These are phyloP conservation scores for Meganola albula DNA, from an alignment of 2,888 invertebrate genomes.

Conservation along the genomic window DNA sequence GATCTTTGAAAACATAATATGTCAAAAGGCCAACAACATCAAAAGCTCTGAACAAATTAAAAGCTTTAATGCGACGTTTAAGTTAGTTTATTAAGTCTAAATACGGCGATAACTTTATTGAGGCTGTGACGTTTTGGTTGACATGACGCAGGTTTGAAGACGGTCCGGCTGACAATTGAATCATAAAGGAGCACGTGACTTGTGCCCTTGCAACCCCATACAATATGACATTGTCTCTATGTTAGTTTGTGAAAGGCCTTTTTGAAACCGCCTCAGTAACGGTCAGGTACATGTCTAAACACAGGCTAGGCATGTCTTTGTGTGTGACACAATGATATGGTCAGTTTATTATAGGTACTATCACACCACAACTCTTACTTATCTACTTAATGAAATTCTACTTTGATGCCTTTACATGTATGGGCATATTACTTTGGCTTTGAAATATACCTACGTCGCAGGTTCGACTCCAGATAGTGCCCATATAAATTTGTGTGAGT, in stretches of 20 bases:
- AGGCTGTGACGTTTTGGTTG: conserved; percentile 34
- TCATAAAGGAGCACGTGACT: conserved; percentile 59
- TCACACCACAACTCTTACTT: too few species aligned
- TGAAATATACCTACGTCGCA: too few species aligned
- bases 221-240: conserved; percentile 22
- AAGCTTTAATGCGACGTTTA: conserved; percentile 17
- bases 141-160: conserved; percentile 56
- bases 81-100: conserved; percentile 22
- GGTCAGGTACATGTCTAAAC: too few species aligned
- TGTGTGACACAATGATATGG: too few species aligned
- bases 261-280: conserved; percentile 11
- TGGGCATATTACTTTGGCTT: too few species aligned
- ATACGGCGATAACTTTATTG: conserved; percentile 50
- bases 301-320: too few species aligned
- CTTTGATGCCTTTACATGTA: too few species aligned
- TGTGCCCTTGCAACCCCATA: conserved; percentile 18
- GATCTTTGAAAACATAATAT: too few species aligned
- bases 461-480: too few species aligned
- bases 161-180: conserved; percentile 62
- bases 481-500: too few species aligned
- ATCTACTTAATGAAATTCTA: too few species aligned
- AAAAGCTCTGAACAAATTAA: conserved; percentile 15
- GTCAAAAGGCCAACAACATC: conserved; percentile 12
- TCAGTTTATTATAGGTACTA: too few species aligned
- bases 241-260: conserved; percentile 7